Base-by-base conservation (phyloP, 2,888 invertebrate species). In the Torymus auratus region DNA sequence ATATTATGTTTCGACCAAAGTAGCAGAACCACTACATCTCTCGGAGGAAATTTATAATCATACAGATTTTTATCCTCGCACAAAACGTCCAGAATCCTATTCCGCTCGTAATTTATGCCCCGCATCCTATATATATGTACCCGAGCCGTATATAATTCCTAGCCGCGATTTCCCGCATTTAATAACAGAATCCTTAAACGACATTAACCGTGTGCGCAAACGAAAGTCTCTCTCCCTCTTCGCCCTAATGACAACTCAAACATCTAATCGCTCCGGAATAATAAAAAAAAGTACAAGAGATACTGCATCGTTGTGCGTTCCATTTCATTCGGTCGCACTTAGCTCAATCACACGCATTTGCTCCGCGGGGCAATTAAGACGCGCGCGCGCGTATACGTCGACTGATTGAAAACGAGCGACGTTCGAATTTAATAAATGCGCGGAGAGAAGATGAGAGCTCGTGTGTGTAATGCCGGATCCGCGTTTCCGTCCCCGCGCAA, bases 281-380 rank as follows among this genome's bases (percentile, higher is more conserved):
- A 28, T 0, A 28, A 28, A 28, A 28, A 28, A 28, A 28, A 28
- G 3, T 2, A 5, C 28, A 28, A 20, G 20, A 20, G 20, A 20
- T 20, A 5, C 28, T 0, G 3, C 28, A 28, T 5, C 28, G 28
- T 28, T 4, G 28, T 28, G 28, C 28, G 28, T n/a, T 64, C 13
- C 41, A 41, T 64, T 64, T 41, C n/a, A 64, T 64, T 64, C 41
- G 41, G 13, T 64, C 12, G 41, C 64, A n/a, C 7, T 5, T n/a
- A 28, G n/a, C 23, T n/a, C n/a, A 69, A 69, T 69, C 69, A 69
- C 56, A 69, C 69, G 28, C 69, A 56, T 69, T 56, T 69, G 28
- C 28, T 28, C 28, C 56, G 12, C 28, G 12, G 13, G 28, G 56
- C 55, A 55, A 28, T 68, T 53, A 56, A 23, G 28, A 7, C 28